Conservation (phyloP, 2,888 invertebrate genomes). For the Leuctra nigra region DNA sequence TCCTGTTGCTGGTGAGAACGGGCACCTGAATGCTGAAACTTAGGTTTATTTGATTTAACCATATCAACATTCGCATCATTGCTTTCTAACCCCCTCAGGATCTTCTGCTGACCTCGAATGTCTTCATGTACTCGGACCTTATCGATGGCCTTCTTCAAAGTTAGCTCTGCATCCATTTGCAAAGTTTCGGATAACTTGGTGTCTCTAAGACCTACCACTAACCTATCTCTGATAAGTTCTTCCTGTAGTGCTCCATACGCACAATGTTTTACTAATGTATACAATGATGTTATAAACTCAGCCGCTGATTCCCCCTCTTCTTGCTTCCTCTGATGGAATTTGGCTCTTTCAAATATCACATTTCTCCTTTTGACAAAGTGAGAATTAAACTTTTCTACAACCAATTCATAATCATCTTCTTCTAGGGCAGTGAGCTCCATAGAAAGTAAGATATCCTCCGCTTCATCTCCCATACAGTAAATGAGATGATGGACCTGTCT, state of each 20-base stretch:
- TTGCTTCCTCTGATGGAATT: slow-evolving; percentile 19
- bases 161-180: slow-evolving; percentile 29
- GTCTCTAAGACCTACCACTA: slow-evolving; percentile 33
- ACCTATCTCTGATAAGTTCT: slow-evolving; percentile 32
- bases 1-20: neutral
- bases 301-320: neutral
- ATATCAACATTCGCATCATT: neutral
- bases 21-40: neutral
- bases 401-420: neutral
- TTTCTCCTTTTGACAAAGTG: slow-evolving; percentile 31
- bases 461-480: neutral
- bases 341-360: slow-evolving; percentile 29
- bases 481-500: too few species aligned
- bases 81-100: neutral
- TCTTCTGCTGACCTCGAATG: slow-evolving; percentile 21
- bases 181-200: slow-evolving; percentile 29
- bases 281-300: slow-evolving; percentile 1
- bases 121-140: slow-evolving; percentile 28
- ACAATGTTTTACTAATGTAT: slow-evolving; percentile 30
- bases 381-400: neutral
- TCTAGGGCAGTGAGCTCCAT: neutral
- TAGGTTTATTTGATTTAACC: neutral
- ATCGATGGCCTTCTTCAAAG: slow-evolving; percentile 28
- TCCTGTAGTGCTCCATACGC: slow-evolving; percentile 29
- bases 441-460: neutral